Base-by-base conservation (phyloP, 2,113 vertebrate genomes). In the Hepsetus odoe region DNA sequence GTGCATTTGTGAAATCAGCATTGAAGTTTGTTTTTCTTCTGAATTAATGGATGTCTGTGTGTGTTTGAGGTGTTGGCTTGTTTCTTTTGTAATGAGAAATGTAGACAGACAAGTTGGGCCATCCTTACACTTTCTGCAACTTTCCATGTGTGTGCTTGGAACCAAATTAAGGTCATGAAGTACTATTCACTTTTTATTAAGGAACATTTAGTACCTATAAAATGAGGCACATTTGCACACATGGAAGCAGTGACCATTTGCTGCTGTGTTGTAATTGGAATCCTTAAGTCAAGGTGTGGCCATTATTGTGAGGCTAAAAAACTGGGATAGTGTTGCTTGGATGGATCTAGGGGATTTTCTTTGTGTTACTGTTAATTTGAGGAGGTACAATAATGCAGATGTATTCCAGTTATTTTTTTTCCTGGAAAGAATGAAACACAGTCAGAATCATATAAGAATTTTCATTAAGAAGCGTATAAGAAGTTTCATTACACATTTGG, bases 41-140 rank as follows among this genome's bases (percentile, higher is more conserved):
- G 56, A 3, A 18, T 13, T 38, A 4, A 9, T n/a, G 28, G 13
- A 30, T 42, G 40, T 42, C 8, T 42, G 42, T 38, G 35, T 55
- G 56, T 38, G 11, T 51, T n/a, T 65, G 72, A 77, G 30, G 32
- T 68, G 68, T 83, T 58, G 10, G 30, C 59, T 44, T 72, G 30
- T 42, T n/a, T 44, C 53, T 58, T 40, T 7, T 10, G 24, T 9
- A 33, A 73, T 30, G 22, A 72, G 62, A 85, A 91, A 92, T 93
- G 89, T 61, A 74, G 92, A 81, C 51, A 32, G 80, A 89, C 92
- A 75, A 85, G 92, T 92, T 91, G 24, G 38, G 66, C 71, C 33
- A 38, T 77, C 40, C 55, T 14, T 51, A 11, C 42, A 44, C 13
- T 14, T 44, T 30, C 59, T n/a, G 58, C 16, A 80, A 38, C 74